These are phyloP conservation scores for Pseudonaja textilis DNA, from an alignment of 2,113 vertebrate genomes.

Conservation along the genomic window DNA sequence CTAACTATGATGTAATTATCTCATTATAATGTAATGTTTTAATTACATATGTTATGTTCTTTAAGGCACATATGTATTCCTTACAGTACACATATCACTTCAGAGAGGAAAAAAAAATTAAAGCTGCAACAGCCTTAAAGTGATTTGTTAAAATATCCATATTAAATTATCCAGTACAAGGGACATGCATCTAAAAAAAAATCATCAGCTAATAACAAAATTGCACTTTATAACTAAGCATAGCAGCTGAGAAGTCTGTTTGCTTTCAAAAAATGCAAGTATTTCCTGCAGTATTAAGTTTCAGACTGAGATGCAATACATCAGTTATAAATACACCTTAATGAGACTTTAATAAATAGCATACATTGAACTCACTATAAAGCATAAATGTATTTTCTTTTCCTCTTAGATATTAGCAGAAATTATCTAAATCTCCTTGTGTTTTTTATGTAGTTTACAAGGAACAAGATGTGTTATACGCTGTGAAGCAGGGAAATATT, in stretches of 20 bases:
- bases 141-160: not conserved
- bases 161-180: not conserved
- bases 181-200: not conserved
- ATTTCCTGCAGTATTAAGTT: not conserved
- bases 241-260: not conserved
- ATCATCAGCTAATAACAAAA: not conserved
- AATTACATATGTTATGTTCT: not conserved
- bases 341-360: not conserved
- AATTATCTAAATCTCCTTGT: not conserved
- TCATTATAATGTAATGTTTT: not conserved
- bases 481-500: conserved; percentile 87
- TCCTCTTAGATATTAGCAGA: conserved; percentile 3
- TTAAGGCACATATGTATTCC: not conserved
- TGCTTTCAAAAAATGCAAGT: not conserved
- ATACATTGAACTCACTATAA: not conserved
- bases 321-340: not conserved
- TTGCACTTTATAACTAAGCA: not conserved
- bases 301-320: not conserved
- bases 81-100: not conserved
- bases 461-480: conserved; percentile 84
- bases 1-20: not conserved
- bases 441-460: conserved; percentile 79
- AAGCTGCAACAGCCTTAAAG: not conserved
- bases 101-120: not conserved
- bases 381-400: not conserved